phyloP scores from a whole-genome alignment of 2,888 invertebrate genomes.

The Barypeithes pellucidus region DNA sequence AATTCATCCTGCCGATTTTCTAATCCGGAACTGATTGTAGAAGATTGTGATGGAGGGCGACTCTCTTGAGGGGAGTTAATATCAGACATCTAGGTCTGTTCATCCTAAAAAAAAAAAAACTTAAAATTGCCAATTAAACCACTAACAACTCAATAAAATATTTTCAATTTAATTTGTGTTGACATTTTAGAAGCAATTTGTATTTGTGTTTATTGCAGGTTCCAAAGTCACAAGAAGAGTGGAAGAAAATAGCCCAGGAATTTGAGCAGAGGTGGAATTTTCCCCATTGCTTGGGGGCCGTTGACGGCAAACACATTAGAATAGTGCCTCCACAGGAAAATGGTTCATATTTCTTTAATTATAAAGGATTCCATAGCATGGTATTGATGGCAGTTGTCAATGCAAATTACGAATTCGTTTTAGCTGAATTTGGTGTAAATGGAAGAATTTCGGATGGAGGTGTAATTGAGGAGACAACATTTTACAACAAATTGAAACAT shows the following conservation, averaged over 20 bases:
- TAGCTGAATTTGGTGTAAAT: neutral
- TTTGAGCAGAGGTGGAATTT: conserved; percentile 13
- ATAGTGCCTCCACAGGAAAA: conserved; percentile 14
- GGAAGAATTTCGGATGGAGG: neutral
- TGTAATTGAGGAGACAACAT: neutral
- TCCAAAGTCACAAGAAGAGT: conserved; percentile 24
- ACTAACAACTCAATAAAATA: neutral
- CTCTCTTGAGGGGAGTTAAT: neutral
- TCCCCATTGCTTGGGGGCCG: neutral
- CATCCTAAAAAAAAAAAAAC: too few relatives aligned
- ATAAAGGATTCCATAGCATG: conserved; percentile 1
- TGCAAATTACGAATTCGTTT: neutral
- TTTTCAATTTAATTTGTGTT: neutral
- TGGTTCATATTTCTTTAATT: conserved; percentile 26
- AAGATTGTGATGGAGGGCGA: neutral
- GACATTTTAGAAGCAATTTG: neutral
- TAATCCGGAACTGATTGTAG: too few relatives aligned
- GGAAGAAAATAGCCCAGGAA: conserved; percentile 6
- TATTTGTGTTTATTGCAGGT: conserved; percentile 16
- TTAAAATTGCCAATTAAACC: too few relatives aligned
- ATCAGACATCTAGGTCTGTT: too few relatives aligned
- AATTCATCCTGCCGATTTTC: neutral
- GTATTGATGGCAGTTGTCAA: conserved; percentile 14
- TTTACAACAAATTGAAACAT: neutral
- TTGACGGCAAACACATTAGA: conserved; percentile 21